Evolutionary conservation across 2,888 invertebrate species (phyloP).

Genomic region (Agrochola macilenta): DNA sequence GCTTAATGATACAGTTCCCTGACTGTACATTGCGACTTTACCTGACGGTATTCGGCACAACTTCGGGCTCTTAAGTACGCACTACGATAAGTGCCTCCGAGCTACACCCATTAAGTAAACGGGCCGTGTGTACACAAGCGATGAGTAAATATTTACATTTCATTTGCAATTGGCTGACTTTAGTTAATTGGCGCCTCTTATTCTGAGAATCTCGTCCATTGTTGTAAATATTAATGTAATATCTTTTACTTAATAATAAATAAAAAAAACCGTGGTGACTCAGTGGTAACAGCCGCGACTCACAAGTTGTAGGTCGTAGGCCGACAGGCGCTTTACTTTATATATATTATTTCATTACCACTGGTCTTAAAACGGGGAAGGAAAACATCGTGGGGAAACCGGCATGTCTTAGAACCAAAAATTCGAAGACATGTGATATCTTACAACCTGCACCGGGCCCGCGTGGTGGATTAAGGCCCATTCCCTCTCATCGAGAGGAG

Average conservation of each 20-base stretch:
- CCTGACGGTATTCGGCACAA: neutral
- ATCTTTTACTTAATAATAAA: neutral
- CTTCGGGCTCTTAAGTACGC: neutral
- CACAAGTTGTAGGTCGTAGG: too few relatives aligned
- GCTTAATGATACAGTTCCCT: neutral
- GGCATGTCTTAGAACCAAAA: too few relatives aligned
- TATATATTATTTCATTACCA: too few relatives aligned
- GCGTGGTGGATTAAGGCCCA: too few relatives aligned
- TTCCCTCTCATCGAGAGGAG: too few relatives aligned
- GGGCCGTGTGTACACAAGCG: constrained; percentile 16
- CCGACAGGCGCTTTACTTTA: too few relatives aligned
- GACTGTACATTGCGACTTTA: constrained; percentile 7
- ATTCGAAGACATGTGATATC: too few relatives aligned
- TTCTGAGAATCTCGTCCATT: constrained; percentile 18
- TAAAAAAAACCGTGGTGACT: too few relatives aligned
- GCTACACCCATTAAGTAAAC: constrained; percentile 30
- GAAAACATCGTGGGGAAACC: too few relatives aligned
- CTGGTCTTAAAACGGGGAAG: too few relatives aligned
- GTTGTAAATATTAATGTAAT: neutral
- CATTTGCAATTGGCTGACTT: constrained; percentile 45
- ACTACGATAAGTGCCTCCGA: neutral
- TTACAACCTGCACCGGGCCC: too few relatives aligned
- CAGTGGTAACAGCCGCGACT: too few relatives aligned
- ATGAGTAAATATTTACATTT: constrained; percentile 52
- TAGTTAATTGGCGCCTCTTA: constrained; percentile 25